Conservation (phyloP, 2,888 invertebrate genomes). For the Anoplius nigerrimus region DNA sequence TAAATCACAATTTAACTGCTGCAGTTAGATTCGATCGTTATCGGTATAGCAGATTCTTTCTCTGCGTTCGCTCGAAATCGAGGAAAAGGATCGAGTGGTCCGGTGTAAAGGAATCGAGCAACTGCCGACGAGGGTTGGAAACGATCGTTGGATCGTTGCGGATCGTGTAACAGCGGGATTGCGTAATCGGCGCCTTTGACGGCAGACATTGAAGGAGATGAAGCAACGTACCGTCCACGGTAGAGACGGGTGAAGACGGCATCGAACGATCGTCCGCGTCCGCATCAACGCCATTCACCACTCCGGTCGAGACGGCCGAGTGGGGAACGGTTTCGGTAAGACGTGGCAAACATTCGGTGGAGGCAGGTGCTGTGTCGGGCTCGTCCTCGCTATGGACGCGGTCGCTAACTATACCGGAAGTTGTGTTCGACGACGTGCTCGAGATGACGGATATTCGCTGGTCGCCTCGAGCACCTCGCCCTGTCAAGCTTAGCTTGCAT, state of each 20-base stretch:
- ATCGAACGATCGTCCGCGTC: constrained; percentile 57
- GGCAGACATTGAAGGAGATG: too few relatives aligned
- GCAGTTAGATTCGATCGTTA: too few relatives aligned
- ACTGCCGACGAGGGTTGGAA: not conserved
- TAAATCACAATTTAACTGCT: too few relatives aligned
- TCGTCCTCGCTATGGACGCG: constrained; percentile 96
- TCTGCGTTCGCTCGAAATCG: too few relatives aligned
- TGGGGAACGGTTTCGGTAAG: constrained; percentile 64
- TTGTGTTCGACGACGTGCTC: constrained; percentile 96
- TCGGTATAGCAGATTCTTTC: too few relatives aligned
- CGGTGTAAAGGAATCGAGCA: too few relatives aligned
- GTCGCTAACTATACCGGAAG: constrained; percentile 97
- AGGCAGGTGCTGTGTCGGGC: constrained; percentile 91
- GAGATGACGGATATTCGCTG: constrained; percentile 94
- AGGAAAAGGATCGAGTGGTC: too few relatives aligned
- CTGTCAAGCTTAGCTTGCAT: constrained; percentile 78
- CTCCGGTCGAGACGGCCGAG: constrained; percentile 44
- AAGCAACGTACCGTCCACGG: constrained; percentile 62
- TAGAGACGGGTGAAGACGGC: constrained; percentile 64
- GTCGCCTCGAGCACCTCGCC: constrained; percentile 82
- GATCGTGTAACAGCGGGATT: too few relatives aligned
- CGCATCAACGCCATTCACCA: constrained; percentile 51
- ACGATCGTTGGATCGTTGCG: too few relatives aligned
- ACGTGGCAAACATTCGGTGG: constrained; percentile 87
- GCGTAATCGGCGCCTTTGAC: too few relatives aligned